Evolutionary conservation across 1,140 invertebrate genomes (phyloP), one percentile per base, ranked within the genome.

Genomic region (Brachystomella parvula): DNA sequence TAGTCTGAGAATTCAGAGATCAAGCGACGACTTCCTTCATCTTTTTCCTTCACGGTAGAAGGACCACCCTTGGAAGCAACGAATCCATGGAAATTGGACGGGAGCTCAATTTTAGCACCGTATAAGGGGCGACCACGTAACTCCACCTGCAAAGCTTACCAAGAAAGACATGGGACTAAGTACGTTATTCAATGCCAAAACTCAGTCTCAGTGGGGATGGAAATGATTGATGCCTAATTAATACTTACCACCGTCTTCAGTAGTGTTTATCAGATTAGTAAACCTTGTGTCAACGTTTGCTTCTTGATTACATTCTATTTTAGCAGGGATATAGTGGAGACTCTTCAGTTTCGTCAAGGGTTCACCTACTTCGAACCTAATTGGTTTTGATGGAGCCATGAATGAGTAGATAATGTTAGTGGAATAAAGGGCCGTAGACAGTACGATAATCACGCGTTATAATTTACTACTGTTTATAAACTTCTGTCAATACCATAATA

Each of bases 1-100:
- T 90, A 80, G 39, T 83, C 76, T 63, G 83, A 80, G 76, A 91
- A 90, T 29, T 72, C 81, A 26, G 83, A 79, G 0, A 79, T 81
- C 0, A 82, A 24, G 57, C 15, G 12, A 2, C 30, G 24, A 12
- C 30, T 59, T 26, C 49, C 9, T 59, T 31, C 49, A 9, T 53
- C 24, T 24, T 53, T 6, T 53, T 12, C 12, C 39, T 44, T 9
- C n/a, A 12, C 39, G 9, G 39, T 44, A n/a, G n/a, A n/a, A n/a
- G n/a, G n/a, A 44, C n/a, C 39, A n/a, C 9, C 39, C 9, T 12
- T 17, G 9, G 12, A 6, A 24, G 47, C 61, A 2, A 67, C 33
- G 12, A 67, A 19, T 26, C 60, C 65, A 24, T 63, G 47, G 49
- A 33, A 67, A 30, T 63, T 30, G 9, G 21, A 28, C 21, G 60